A percentile compares a stretch with the other conserved stretches of the same genome.
These are phyloP conservation scores for Labroides dimidiatus DNA, from an alignment of 2,797 vertebrate species.

Conservation along the genomic window DNA sequence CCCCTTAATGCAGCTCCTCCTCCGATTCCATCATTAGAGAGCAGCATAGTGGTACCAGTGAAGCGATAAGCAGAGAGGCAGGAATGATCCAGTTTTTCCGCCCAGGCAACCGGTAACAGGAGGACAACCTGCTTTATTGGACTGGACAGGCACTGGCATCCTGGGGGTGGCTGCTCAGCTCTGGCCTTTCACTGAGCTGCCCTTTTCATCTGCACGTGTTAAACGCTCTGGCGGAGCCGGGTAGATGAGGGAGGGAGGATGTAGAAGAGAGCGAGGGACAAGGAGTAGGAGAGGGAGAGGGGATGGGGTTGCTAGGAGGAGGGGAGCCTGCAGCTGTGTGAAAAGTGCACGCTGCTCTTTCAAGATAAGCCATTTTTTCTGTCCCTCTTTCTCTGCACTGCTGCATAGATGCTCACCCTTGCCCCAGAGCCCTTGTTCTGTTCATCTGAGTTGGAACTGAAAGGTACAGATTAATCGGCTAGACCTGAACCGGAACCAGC, in stretches of 20 bases:
- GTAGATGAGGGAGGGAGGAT: conserved; percentile 62
- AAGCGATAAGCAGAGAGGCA: conserved; percentile 54
- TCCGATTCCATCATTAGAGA: conserved; percentile 27
- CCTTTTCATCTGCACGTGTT: conserved; percentile 87
- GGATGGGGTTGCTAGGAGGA: conserved; percentile 62
- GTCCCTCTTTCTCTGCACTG: conserved; percentile 60
- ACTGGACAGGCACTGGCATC: conserved; percentile 89
- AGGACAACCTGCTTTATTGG: conserved; percentile 87
- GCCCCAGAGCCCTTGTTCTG: conserved; percentile 76
- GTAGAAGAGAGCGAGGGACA: conserved; percentile 58
- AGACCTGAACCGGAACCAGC: conserved; percentile 73
- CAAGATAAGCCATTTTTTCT: conserved; percentile 81
- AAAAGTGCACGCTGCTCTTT: conserved; percentile 83
- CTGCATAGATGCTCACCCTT: conserved; percentile 73
- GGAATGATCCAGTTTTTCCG: conserved; percentile 68
- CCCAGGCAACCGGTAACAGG: conserved; percentile 65
- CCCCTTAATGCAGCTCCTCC: conserved; percentile 22
- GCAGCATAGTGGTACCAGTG: conserved; percentile 33
- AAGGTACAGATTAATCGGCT: conserved; percentile 69
- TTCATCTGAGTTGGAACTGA: conserved; percentile 73
- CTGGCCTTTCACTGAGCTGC: conserved; percentile 86
- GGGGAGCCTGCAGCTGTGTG: conserved; percentile 82
- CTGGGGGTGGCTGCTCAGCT: conserved; percentile 81
- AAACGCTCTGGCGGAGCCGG: conserved; percentile 80
- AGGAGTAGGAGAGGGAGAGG: conserved; percentile 51